Base-by-base conservation (phyloP, 2,888 invertebrate genomes). In the Alcis repandata region DNA sequence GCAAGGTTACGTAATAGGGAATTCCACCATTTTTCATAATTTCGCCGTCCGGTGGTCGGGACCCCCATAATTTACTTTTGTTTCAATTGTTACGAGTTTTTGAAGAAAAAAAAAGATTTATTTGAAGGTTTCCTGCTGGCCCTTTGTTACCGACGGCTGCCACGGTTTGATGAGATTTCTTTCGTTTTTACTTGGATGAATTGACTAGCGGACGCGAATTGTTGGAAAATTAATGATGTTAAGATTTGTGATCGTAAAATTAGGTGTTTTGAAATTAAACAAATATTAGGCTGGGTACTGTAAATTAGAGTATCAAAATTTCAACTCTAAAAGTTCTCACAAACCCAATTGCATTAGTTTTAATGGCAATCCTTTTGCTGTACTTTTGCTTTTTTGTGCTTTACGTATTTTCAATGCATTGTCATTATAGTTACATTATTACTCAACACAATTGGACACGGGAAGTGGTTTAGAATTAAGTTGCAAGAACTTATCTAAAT, bases 81-180 rank as follows among this genome's bases (percentile, higher is more conserved):
- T 92, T 91, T 90, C 91, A 91, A 91, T 92, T 88, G 90, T 89
- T 86, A 83, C 76, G 82, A 88, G 82, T 87, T 86, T 83, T 75
- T 77, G 82, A 79, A 80, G 76, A 79, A 80, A 83, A 79, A 27
- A 78, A 79, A 77, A 83, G 84, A 90, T 89, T 89, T 88, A 87
- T 89, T 86, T 79, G 71, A 77, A 76, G 77, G 79, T 73, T 82
- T 80, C 81, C 84, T 77, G 67, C 73, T 69, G 72, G 59, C 66
- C 75, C 77, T 79, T 85, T 84, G 81, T 82, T 74, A 70, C 73
- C 77, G 63, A 63, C 72, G 77, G 70, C 68, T 68, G 76, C 77
- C 75, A 69, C 66, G 73, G 76, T 79, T 81, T 79, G 77, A 83
- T 78, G 82, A 80, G 79, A 74, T 77, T 80, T 79, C 76, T 79